Conservation (phyloP, 2,888 invertebrate genomes). For the Spicauda simplicius region DNA sequence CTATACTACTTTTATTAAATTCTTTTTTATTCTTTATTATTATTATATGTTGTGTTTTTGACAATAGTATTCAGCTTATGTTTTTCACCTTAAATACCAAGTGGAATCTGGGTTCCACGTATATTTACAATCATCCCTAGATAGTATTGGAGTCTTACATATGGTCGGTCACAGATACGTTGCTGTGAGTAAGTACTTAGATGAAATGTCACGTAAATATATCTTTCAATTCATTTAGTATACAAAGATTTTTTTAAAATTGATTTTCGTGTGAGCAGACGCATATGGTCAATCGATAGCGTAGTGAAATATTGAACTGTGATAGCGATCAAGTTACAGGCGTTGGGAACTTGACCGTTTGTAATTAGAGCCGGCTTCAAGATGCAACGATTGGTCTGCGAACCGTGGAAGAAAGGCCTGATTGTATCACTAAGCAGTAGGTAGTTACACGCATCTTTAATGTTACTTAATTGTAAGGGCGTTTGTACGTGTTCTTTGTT, state of each 20-base stretch:
- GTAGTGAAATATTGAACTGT: constrained; percentile 40
- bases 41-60: no score
- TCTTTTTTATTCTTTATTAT: no score
- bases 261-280: background rate
- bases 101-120: no score
- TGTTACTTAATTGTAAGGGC: constrained; percentile 21
- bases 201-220: no score
- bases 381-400: constrained; percentile 46
- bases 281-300: background rate
- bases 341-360: constrained; percentile 52
- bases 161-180: no score
- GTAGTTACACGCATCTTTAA: constrained; percentile 57
- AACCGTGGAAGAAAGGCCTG: constrained; percentile 47
- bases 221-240: background rate
- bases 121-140: no score
- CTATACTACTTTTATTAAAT: no score
- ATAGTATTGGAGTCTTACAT: no score
- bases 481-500: background rate
- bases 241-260: background rate
- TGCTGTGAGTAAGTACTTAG: no score
- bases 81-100: no score
- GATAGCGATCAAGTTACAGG: constrained; percentile 58
- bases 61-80: no score
- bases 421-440: constrained; percentile 46
- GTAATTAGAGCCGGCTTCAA: constrained; percentile 49